Percentiles rank a stretch among this genome's conserved stretches.
Evolutionary conservation across 2,888 invertebrate species (phyloP).

Genomic region (Lissocephala sabroskyi): DNA sequence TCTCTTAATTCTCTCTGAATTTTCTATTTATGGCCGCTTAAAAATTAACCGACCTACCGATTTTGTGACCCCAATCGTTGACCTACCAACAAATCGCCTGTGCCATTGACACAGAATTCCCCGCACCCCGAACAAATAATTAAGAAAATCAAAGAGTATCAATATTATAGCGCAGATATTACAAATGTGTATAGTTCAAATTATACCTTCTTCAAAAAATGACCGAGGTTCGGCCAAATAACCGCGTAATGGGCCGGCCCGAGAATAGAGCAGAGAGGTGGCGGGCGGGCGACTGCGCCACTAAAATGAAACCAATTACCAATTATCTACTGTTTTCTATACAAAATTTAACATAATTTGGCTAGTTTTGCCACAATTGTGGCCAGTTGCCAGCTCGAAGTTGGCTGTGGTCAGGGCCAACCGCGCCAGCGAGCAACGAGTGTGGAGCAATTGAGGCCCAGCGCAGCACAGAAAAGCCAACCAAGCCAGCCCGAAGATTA

Average conservation of each 20-base stretch:
- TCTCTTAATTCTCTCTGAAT: too few relatives aligned
- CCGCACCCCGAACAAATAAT: constrained; percentile 26
- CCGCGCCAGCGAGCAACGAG: constrained; percentile 1
- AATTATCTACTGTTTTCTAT: constrained; percentile 67
- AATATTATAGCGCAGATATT: constrained; percentile 10
- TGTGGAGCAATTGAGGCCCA: neutral
- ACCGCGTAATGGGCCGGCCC: constrained; percentile 25
- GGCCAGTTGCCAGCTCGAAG: constrained; percentile 62
- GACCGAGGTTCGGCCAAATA: constrained; percentile 17
- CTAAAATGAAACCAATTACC: constrained; percentile 62
- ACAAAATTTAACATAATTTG: constrained; percentile 66
- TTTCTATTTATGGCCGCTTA: too few relatives aligned
- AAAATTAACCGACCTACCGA: too few relatives aligned
- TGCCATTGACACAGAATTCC: constrained; percentile 26
- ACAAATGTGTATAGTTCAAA: constrained; percentile 19
- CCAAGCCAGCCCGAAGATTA: constrained; percentile 38
- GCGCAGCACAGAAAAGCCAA: neutral
- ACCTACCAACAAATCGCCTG: constrained; percentile 4
- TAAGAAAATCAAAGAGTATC: constrained; percentile 25
- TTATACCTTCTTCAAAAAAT: constrained; percentile 49
- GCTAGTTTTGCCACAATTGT: constrained; percentile 64
- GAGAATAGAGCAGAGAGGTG: too few relatives aligned
- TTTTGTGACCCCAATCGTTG: too few relatives aligned
- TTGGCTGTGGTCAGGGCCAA: constrained; percentile 64
- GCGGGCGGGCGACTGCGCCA: neutral